Base-by-base conservation (phyloP, 1,140 invertebrate species). In the Goniozus legneri region DNA sequence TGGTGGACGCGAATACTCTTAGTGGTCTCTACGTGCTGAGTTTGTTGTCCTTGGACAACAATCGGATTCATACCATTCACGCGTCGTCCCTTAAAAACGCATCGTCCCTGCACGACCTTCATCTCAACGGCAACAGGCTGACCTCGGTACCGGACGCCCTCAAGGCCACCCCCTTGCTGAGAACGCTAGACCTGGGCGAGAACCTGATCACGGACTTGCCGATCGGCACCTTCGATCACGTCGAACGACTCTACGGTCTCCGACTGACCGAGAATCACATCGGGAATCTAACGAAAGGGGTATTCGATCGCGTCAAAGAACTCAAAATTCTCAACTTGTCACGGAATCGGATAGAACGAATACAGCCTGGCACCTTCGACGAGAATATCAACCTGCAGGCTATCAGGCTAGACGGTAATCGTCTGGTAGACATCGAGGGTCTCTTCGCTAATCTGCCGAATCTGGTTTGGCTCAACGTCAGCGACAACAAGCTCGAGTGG, bases 391-490 rank as follows among this genome's bases (percentile, higher is more conserved):
- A 92, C 65, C 77, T 95, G 20, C 87, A 92, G 68, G 90, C 90
- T 2, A 88, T 95, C 47, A 79, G 91, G 15, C 73, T 95, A 24
- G 92, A 95, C 73, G 87, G 88, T 27, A 96, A 96, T 79, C 84
- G 87, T 65, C 76, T 96, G 52, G 85, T 84, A 30, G 88, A 91
- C 60, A 92, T 95, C 34, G 82, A 83, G 32, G 88, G 87, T 6
- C 79, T 95, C 16, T 93, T 96, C 64, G 82, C 84, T 1, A 91
- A 92, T 63, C 78, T 95, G 47, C 87, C 88, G 31, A 91, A 89
- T 75, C 78, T 95, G 51, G 84, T 93, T 21, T 93, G 91, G 89
- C 75, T 96, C 33, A 95, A 95, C 67, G 88, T 95, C 52, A 94
- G 91, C 44, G 89, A 91, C 62, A 96, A 96, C 77, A 83, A 85